Percentiles rank a stretch among this genome's conserved stretches.
These are phyloP conservation scores for Lycocerus yunnanus DNA, from an alignment of 2,888 invertebrate species.

Conservation along the genomic window DNA sequence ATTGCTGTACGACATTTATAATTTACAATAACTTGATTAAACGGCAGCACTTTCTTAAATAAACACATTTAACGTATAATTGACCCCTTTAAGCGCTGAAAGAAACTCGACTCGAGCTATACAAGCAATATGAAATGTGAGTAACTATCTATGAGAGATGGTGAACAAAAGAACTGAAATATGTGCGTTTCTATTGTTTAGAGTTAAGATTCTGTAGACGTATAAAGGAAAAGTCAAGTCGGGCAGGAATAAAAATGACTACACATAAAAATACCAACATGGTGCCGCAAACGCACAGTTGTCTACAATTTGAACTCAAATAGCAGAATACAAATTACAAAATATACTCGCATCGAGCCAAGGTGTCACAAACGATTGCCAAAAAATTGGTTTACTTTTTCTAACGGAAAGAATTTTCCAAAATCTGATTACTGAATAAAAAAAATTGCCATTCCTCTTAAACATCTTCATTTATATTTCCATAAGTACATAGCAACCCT, in stretches of 20 bases:
- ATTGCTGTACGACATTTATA: not conserved
- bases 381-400: not conserved
- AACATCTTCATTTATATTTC: not conserved
- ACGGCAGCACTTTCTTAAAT: not conserved
- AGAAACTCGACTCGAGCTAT: not conserved
- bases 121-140: constrained; percentile 8
- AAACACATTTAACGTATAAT: not conserved
- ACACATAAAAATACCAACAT: constrained; percentile 43
- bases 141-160: not conserved
- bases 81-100: not conserved
- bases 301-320: constrained; percentile 35
- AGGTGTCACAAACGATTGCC: constrained; percentile 23
- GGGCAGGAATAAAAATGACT: constrained; percentile 45
- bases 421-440: not conserved
- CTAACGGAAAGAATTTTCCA: not conserved
- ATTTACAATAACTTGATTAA: not conserved
- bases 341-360: constrained; percentile 37
- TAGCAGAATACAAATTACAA: constrained; percentile 42
- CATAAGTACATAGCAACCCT: not conserved
- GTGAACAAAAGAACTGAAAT: constrained; percentile 38
- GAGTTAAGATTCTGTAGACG: constrained; percentile 43
- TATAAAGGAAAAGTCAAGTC: constrained; percentile 39
- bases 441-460: not conserved
- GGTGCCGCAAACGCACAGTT: constrained; percentile 39
- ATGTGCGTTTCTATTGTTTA: constrained; percentile 45